Evolutionary conservation across 2,113 vertebrate genomes (phyloP), one percentile per base, ranked within the genome.

Genomic region (Elanus axillaris): DNA sequence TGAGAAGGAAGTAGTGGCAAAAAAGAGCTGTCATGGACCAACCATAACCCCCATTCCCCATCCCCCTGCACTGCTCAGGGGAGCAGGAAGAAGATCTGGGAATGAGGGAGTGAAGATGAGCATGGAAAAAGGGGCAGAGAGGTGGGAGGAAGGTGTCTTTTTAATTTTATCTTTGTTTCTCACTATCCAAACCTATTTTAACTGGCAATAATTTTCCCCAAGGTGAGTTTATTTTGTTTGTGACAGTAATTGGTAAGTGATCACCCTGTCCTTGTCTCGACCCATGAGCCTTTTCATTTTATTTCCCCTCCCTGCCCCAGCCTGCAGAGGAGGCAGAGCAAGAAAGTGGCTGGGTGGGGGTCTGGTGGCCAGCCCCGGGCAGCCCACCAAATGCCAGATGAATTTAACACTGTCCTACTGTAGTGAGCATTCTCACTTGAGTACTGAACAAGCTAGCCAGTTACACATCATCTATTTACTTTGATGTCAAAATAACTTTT

Each of bases 21-120:
- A 40, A 5, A 68, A 11, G 12, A 87, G 16, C 22, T 55, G 7
- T 45, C 45, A 36, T 1, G 14, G 9, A 31, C 21, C 50, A n/a
- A 76, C 4, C 10, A 16, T 16, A 58, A 27, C 1, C 7, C 4
- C 47, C 7, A 34, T 22, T 29, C 25, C 6, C 9, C 7, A 11
- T 15, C 3, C 5, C 7, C 3, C 10, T 34, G 12, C 1, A 1
- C 16, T n/a, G 12, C 38, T 64, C 9, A 53, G 11, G 34, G 7
- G 5, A 80, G 15, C 1, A 8, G 38, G 34, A 3, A 68, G 21
- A 72, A 1, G 1, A 45, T 31, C 12, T 69, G 11, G 9, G 13
- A 60, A 90, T 32, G 25, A 66, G 10, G 5, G 8, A 52, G 4
- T 52, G 7, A 75, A 66, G 38, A 13, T 1, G 6, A 86, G 52